Conservation (phyloP, 23 tunicate genomes). For the Clavelina lepadiformis region DNA sequence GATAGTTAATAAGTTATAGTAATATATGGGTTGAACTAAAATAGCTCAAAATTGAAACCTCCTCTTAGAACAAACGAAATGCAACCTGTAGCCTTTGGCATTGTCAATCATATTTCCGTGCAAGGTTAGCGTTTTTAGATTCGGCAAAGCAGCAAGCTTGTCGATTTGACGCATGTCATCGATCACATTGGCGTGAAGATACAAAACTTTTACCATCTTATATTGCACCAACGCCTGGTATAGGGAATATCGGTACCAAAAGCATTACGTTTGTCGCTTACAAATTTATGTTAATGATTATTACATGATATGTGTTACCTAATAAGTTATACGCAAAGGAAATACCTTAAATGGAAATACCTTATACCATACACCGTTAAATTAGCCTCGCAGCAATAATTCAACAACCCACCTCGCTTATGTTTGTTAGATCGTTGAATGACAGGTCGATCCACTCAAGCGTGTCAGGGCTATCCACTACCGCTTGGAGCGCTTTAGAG, state of each 20-base stretch:
- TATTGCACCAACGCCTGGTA: slow-evolving; percentile 54
- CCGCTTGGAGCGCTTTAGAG: slow-evolving; percentile 48
- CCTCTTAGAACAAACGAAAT: too few species aligned
- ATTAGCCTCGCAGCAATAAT: background rate
- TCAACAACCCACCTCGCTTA: slow-evolving; percentile 62
- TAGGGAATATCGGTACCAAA: background rate
- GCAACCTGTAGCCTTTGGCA: slow-evolving; percentile 75
- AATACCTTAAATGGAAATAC: background rate
- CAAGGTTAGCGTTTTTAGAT: slow-evolving; percentile 67
- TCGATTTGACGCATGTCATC: slow-evolving; percentile 68
- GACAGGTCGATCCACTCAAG: slow-evolving; percentile 91
- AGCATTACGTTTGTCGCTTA: too few species aligned
- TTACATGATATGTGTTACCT: too few species aligned
- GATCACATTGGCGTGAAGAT: slow-evolving; percentile 73
- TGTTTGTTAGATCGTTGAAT: slow-evolving; percentile 66
- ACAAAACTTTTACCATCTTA: slow-evolving; percentile 69
- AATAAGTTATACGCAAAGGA: background rate
- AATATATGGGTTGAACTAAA: too few species aligned
- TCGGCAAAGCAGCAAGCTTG: slow-evolving; percentile 66
- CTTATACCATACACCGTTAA: background rate
- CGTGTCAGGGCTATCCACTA: slow-evolving; percentile 45
- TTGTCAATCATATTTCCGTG: slow-evolving; percentile 80
- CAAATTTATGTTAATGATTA: too few species aligned
- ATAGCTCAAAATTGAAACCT: too few species aligned
- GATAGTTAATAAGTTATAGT: too few species aligned